Conservation (phyloP, 2,797 vertebrate species). For the Perdix hodgsoniae region DNA sequence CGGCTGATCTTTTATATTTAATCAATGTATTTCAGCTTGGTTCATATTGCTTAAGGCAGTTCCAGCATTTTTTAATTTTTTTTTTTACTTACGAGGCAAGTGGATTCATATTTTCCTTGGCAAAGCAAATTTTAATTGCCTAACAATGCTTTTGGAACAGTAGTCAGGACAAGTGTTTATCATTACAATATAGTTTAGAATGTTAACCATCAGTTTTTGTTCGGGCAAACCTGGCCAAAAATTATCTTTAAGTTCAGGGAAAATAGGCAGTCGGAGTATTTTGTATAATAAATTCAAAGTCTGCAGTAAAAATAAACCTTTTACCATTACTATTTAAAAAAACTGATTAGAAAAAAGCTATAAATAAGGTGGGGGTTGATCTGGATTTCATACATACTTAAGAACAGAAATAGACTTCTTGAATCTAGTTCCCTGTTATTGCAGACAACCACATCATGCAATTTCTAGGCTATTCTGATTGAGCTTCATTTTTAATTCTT, state of each 20-base stretch:
- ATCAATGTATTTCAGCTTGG: not conserved
- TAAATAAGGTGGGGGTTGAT: not conserved
- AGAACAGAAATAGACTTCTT: not conserved
- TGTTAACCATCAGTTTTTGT: constrained; percentile 26
- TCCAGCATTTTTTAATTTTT: no score
- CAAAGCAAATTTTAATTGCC: constrained; percentile 51
- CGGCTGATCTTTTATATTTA: not conserved
- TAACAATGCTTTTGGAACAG: constrained; percentile 31
- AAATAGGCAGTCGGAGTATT: constrained; percentile 15
- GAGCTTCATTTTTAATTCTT: not conserved
- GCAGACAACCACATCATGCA: not conserved
- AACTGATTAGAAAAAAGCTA: not conserved
- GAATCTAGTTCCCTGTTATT: not conserved
- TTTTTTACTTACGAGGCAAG: not conserved
- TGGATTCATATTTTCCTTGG: constrained; percentile 50
- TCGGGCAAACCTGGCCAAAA: constrained; percentile 36
- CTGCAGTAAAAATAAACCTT: constrained; percentile 19
- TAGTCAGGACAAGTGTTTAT: constrained; percentile 47
- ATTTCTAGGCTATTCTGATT: not conserved
- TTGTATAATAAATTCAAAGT: constrained; percentile 35
- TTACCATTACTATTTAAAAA: not conserved
- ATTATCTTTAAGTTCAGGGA: not conserved
- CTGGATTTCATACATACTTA: not conserved
- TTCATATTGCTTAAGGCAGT: not conserved
- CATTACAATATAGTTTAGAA: constrained; percentile 52